These are phyloP conservation scores for Spea multiplicata DNA, from an alignment of 2,113 vertebrate species.

Conservation along the genomic window DNA sequence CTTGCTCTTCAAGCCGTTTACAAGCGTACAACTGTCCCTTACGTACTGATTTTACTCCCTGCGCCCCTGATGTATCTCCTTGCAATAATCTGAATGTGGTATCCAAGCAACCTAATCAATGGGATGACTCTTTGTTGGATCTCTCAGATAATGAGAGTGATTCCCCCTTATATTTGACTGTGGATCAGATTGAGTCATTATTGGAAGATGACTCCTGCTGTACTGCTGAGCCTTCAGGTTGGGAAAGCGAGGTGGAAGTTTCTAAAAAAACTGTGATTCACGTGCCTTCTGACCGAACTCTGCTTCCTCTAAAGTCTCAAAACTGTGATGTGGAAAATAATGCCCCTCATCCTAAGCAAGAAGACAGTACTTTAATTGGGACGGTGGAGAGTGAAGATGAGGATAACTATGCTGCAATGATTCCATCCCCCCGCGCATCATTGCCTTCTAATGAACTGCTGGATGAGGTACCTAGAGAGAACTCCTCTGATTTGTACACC, in stretches of 20 bases:
- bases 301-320: background rate
- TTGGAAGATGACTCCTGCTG: slow-evolving; percentile 56
- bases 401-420: slow-evolving; percentile 27
- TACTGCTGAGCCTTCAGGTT: slow-evolving; percentile 10
- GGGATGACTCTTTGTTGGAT: slow-evolving; percentile 64
- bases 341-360: too few species aligned
- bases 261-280: background rate
- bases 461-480: background rate
- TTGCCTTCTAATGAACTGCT: background rate
- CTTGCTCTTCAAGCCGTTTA: slow-evolving; percentile 2
- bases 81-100: background rate
- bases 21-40: background rate
- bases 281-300: background rate
- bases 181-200: slow-evolving; percentile 64
- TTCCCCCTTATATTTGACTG: slow-evolving; percentile 58
- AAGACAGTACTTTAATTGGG: background rate
- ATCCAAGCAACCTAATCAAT: slow-evolving; percentile 49
- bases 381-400: background rate
- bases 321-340: too few species aligned
- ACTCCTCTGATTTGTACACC: background rate
- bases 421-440: background rate
- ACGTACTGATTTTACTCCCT: background rate
- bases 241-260: background rate
- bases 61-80: background rate
- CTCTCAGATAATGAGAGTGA: slow-evolving; percentile 57